phyloP scores from a whole-genome alignment of 2,797 vertebrate species.

The Sphenopsis melanotis region DNA sequence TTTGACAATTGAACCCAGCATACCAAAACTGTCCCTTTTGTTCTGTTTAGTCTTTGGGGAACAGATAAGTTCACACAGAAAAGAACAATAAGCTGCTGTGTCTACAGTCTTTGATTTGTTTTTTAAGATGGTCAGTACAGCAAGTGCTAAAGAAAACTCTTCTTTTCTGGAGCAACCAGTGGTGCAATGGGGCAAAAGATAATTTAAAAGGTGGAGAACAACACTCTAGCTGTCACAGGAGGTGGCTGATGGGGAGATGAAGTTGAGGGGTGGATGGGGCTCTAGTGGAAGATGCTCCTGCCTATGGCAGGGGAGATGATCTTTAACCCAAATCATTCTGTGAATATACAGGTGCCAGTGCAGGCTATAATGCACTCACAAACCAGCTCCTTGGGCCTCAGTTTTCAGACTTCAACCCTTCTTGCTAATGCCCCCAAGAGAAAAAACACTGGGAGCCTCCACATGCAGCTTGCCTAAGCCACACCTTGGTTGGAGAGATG shows the following conservation, averaged over 20 bases:
- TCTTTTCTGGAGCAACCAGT: neutral
- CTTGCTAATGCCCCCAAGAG: neutral
- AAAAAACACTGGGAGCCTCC: rapidly evolving
- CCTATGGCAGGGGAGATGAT: neutral
- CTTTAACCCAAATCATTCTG: neutral
- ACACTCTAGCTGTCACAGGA: rapidly evolving
- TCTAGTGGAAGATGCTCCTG: neutral
- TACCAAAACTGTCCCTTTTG: neutral
- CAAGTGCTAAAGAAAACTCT: neutral
- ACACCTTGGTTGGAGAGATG: neutral
- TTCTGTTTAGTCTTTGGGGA: neutral
- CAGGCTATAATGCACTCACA: neutral
- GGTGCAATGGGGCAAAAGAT: neutral
- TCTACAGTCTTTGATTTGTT: neutral
- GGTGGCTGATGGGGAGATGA: neutral
- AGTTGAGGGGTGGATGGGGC: neutral
- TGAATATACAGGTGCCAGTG: rapidly evolving
- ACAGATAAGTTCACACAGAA: neutral
- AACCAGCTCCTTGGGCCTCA: rapidly evolving
- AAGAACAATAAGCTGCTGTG: neutral
- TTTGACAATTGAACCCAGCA: neutral
- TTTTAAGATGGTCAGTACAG: neutral
- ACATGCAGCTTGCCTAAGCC: neutral
- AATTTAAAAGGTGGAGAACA: neutral
- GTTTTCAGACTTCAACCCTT: neutral